Evolutionary conservation across 1,140 invertebrate genomes (phyloP).

Genomic region (Zaprionus gabonicus): DNA sequence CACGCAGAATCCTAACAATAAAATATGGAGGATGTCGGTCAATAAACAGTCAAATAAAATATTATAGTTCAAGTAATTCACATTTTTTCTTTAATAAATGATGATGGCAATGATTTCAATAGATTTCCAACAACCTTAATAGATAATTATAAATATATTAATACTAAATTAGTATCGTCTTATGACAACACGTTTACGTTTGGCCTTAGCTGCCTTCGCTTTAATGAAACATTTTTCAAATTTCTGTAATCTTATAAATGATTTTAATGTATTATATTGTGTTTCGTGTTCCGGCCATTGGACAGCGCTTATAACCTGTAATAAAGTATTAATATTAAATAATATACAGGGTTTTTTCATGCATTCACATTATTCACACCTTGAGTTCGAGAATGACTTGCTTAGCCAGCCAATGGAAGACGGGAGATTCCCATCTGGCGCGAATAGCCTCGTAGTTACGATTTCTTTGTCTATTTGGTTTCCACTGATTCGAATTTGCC

Average conservation of each 20-base stretch:
- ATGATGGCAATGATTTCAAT: neutral
- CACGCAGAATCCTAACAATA: conserved; percentile 90
- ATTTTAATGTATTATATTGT: conserved; percentile 25
- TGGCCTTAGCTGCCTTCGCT: neutral
- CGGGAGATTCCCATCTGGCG: conserved; percentile 41
- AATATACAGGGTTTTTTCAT: neutral
- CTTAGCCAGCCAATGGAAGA: conserved; percentile 68
- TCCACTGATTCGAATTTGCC: neutral
- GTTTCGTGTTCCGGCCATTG: conserved; percentile 44
- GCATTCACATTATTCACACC: conserved; percentile 26
- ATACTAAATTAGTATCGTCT: neutral
- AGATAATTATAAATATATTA: neutral
- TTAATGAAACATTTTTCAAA: neutral
- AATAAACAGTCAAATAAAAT: neutral
- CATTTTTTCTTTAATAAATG: neutral
- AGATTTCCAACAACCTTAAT: neutral
- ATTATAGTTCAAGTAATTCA: neutral
- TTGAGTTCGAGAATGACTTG: conserved; percentile 64
- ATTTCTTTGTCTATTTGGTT: neutral
- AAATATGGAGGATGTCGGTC: neutral
- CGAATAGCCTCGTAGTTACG: neutral
- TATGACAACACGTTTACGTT: neutral
- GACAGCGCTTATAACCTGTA: conserved; percentile 54
- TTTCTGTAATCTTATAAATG: neutral
- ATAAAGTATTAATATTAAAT: conserved; percentile 16